Evolutionary conservation across 2,888 invertebrate species (phyloP).

Genomic region (Drosophila merina): DNA sequence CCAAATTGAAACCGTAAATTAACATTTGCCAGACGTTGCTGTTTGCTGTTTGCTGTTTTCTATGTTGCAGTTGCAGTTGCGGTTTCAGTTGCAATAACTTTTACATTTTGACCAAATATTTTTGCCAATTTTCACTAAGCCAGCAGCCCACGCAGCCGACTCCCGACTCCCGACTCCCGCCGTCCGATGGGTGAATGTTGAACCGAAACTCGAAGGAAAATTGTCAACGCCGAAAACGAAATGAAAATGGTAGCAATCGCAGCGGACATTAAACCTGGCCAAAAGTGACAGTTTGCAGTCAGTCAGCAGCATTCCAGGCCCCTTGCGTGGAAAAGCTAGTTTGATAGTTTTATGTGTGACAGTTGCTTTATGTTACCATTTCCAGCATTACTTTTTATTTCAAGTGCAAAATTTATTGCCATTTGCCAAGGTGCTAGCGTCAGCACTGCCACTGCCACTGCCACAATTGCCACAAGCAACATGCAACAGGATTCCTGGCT

Average conservation of each 20-base stretch:
- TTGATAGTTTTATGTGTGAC: constrained; percentile 72
- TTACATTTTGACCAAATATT: constrained; percentile 80
- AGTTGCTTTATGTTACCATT: constrained; percentile 78
- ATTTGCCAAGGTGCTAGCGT: constrained; percentile 67
- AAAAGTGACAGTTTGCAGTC: constrained; percentile 77
- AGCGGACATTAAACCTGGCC: constrained; percentile 72
- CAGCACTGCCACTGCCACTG: constrained; percentile 30
- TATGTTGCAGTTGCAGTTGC: constrained; percentile 1
- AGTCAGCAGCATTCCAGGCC: constrained; percentile 58
- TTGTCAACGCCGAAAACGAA: constrained; percentile 72
- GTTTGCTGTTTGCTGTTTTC: constrained; percentile 10
- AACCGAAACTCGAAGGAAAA: constrained; percentile 48
- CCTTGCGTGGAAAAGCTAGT: constrained; percentile 32
- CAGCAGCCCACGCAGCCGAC: constrained; percentile 71
- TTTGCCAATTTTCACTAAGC: constrained; percentile 80
- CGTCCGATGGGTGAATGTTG: constrained; percentile 65
- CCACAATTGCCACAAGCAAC: constrained; percentile 12
- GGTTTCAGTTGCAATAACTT: constrained; percentile 61
- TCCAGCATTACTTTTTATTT: constrained; percentile 73
- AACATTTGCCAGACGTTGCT: constrained; percentile 70
- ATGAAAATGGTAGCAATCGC: constrained; percentile 80
- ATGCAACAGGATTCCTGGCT: constrained; percentile 50
- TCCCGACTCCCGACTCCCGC: constrained; percentile 20
- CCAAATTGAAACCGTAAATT: constrained; percentile 81
- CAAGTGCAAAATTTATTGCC: constrained; percentile 79